These are phyloP conservation scores for Ceratosolen solmsi DNA, from an alignment of 1,140 invertebrate species.

Conservation along the genomic window DNA sequence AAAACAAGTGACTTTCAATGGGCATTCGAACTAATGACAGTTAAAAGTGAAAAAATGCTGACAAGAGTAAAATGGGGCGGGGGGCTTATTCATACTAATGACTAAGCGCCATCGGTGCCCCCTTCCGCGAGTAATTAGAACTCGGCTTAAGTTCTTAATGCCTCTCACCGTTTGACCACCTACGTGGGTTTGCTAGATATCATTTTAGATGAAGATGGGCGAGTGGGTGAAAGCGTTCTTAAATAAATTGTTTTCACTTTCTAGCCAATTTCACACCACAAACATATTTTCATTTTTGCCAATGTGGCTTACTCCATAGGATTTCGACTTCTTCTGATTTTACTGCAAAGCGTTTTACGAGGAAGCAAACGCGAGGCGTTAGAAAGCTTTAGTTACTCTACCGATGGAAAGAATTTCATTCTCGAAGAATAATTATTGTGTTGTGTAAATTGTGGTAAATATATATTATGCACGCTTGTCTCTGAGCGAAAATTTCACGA, in stretches of 20 bases:
- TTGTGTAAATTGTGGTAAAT: too few species aligned
- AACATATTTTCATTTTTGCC: not conserved
- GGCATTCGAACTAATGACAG: not conserved
- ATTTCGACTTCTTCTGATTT: not conserved
- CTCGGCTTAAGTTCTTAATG: conserved; percentile 47
- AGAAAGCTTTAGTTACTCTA: too few species aligned
- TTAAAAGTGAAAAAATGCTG: not conserved
- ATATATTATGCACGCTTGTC: too few species aligned
- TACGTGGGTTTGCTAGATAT: not conserved
- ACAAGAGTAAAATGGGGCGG: not conserved
- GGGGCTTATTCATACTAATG: conserved; percentile 68
- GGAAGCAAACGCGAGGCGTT: too few species aligned
- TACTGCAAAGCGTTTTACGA: too few species aligned
- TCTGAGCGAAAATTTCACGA: too few species aligned
- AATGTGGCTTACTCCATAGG: not conserved
- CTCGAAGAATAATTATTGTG: too few species aligned
- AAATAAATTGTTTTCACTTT: conserved; percentile 23
- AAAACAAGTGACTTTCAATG: conserved; percentile 9
- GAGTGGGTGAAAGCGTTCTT: not conserved
- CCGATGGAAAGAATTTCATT: too few species aligned
- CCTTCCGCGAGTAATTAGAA: conserved; percentile 54
- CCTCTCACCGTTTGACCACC: conserved; percentile 16
- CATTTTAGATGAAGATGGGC: conserved; percentile 27
- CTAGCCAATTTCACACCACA: not conserved
- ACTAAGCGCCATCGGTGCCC: conserved; percentile 46